A percentile compares a stretch with the other conserved stretches of the same genome.
Evolutionary conservation across 2,888 invertebrate species (phyloP).

Genomic region (Galeopsomyia nigrocyanea): DNA sequence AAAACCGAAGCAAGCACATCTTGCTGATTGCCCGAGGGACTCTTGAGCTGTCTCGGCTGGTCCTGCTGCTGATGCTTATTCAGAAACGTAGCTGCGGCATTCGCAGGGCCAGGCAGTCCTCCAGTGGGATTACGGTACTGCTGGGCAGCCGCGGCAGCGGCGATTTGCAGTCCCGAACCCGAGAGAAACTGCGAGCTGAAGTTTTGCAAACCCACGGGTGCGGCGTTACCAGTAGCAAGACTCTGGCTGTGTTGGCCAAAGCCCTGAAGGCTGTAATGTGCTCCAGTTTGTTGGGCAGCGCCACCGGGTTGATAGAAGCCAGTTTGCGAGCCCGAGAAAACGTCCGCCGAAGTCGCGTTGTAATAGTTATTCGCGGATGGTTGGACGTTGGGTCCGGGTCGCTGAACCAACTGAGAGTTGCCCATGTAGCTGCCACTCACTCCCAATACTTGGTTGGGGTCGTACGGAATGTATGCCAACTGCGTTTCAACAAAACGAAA

Average conservation of each 20-base stretch:
- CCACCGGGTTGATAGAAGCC: conserved; percentile 67
- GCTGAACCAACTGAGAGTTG: conserved; percentile 76
- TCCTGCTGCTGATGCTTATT: conserved; percentile 67
- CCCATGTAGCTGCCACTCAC: conserved; percentile 74
- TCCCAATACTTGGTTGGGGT: conserved; percentile 71
- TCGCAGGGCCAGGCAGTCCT: conserved; percentile 64
- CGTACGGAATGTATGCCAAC: conserved; percentile 75
- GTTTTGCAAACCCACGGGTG: conserved; percentile 70
- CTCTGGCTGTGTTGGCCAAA: conserved; percentile 68
- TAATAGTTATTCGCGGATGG: conserved; percentile 67
- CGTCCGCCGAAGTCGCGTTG: conserved; percentile 66
- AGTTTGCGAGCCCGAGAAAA: conserved; percentile 66
- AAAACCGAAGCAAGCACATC: conserved; percentile 73
- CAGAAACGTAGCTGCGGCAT: conserved; percentile 64
- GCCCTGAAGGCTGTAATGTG: conserved; percentile 68
- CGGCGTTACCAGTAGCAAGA: conserved; percentile 66
- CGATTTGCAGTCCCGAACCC: conserved; percentile 75
- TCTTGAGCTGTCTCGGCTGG: conserved; percentile 65
- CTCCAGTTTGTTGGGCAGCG: conserved; percentile 66
- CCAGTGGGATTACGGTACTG: conserved; percentile 76
- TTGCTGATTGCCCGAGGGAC: conserved; percentile 67
- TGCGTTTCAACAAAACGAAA: conserved; percentile 52
- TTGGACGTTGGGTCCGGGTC: conserved; percentile 71
- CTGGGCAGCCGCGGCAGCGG: conserved; percentile 74
- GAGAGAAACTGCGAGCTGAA: conserved; percentile 73